Base-by-base conservation (phyloP, 2,888 invertebrate species). In the Rhagium mordax region DNA sequence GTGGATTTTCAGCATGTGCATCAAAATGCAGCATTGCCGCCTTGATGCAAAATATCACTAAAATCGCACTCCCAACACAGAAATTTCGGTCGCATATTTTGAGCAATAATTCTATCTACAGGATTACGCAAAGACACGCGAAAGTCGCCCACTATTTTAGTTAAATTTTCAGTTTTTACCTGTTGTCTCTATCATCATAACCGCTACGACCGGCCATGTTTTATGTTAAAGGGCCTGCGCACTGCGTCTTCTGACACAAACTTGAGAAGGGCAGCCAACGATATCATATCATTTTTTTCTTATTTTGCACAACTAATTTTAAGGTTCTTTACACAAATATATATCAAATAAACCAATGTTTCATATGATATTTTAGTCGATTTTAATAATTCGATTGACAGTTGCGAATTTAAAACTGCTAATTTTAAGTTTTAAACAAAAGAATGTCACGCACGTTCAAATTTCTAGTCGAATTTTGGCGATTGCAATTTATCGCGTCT, bases 171-270 rank as follows among this genome's bases (percentile, higher is more conserved):
- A 70, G 66, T 81, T 81, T 89, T 91, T 92, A 94, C 95, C 95
- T 95, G 89, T 93, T 91, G 92, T 95, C 91, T 88, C 91, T 89
- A 89, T 91, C 94, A 89, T 94, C 94, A 91, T 92, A 94, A 90
- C 93, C 93, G 93, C 93, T 92, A 91, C 94, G 94, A 90, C 94
- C 94, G 92, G 95, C 95, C 95, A 95, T 95, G 93, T 95, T 95
- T 93, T 78, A 79, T 72, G 91, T 84, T 82, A 83, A 79, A 79
- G 79, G 82, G 81, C 84, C 81, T 84, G 84, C 85, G 85, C 85
- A 80, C 76, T 76, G 77, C 75, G 73, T 73, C 64, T 48, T 72
- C 53, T 70, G 76, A 79, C 79, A 81, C 74, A 76, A 74, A 65
- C 65, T 65, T 18, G 65, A 53, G 21, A 77, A 79, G 75, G 75